Conservation (phyloP, 1,140 invertebrate genomes). For the Phocides pigmalion region DNA sequence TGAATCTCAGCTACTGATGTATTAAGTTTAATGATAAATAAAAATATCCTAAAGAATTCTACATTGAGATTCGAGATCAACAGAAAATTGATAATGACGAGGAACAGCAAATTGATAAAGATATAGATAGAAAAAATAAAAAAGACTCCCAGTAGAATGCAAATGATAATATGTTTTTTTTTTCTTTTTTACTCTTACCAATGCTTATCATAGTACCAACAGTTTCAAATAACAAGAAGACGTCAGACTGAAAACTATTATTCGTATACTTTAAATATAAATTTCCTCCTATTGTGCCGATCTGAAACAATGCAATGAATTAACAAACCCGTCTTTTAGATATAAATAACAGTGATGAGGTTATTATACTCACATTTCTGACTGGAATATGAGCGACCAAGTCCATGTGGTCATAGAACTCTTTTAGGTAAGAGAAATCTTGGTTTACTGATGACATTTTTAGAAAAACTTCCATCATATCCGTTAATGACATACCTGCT, state of each 20-base stretch:
- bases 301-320: no score
- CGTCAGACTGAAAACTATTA: slow-evolving; percentile 91
- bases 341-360: no score
- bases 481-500: slow-evolving; percentile 86
- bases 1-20: no score
- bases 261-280: slow-evolving; percentile 90
- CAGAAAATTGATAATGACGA: no score
- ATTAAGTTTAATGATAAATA: no score
- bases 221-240: slow-evolving; percentile 90
- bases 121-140: no score
- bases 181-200: slow-evolving; percentile 49
- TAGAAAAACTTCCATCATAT: slow-evolving; percentile 86
- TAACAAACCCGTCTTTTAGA: no score
- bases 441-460: slow-evolving; percentile 79
- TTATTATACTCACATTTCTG: slow-evolving; percentile 83
- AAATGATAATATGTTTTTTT: not conserved
- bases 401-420: slow-evolving; percentile 85
- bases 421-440: slow-evolving; percentile 75
- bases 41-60: no score
- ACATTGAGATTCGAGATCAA: no score
- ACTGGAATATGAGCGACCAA: slow-evolving; percentile 89
- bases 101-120: no score
- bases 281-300: slow-evolving; percentile 91
- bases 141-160: no score
- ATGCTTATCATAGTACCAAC: slow-evolving; percentile 87